Evolutionary conservation across 1,140 invertebrate genomes (phyloP), one percentile per base, ranked within the genome.

Genomic region (Octopus bimaculoides): DNA sequence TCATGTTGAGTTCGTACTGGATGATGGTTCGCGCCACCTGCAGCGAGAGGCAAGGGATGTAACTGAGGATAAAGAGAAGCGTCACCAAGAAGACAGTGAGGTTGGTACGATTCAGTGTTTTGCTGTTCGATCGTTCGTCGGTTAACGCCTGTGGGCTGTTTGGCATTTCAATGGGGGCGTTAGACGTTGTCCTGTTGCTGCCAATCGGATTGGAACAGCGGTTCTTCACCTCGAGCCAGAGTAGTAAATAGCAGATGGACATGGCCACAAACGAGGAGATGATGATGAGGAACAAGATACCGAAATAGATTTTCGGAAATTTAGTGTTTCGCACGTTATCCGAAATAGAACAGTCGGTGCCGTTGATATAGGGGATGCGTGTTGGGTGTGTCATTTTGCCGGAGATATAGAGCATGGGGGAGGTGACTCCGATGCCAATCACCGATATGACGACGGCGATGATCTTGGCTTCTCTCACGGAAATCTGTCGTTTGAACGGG

Each of bases 1-100:
- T 80, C 17, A 41, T 61, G 77, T 80, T 84, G 20, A 81, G 78
- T 55, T 78, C 77, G 56, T 52, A 75, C 20, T 5, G 20, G 5
- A 75, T 41, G 54, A 82, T 73, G 20, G 78, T 26, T 14, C 81
- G 54, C 6, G 79, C 76, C 8, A 79, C 78, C 52, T 82, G 76
- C 8, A 84, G 81, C 7, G 61, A 77, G 8, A 84, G 79, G 69
- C 81, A 79, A 5, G 84, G 84, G 10, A 85, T 52, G 69, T 82
- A 85, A 79, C 84, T 85, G 26, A 83, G 79, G 52, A 85, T 76
- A 77, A 85, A 85, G 5, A 85, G 80, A 5, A 82, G 20, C 4
- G 84, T 85, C 4, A 85, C 78, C 20, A 78, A 52, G 66, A 85
- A 81, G 9, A 81, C 74, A 14, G 52, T 75, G 20, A 75, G 74